A percentile compares a stretch with the other conserved stretches of the same genome.
phyloP scores from a whole-genome alignment of 2,797 vertebrate genomes.

The Acropternis orthonyx region DNA sequence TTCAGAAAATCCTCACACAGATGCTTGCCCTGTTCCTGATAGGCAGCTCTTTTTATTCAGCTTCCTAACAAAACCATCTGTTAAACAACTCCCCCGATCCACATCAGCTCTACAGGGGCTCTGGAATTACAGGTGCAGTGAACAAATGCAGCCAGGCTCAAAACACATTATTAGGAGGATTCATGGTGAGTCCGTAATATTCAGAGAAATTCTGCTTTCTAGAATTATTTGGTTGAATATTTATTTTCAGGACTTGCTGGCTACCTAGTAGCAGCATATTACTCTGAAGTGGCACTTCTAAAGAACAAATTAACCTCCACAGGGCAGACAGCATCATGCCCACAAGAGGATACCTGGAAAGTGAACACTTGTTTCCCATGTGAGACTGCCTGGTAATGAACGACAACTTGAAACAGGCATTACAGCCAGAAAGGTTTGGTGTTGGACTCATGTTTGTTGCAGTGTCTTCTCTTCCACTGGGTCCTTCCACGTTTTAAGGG shows the following conservation, averaged over 20 bases:
- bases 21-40: not conserved
- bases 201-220: conserved; percentile 13
- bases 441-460: not conserved
- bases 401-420: not conserved
- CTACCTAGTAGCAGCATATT: not conserved
- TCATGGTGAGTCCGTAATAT: not conserved
- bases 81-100: conserved; percentile 40
- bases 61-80: conserved; percentile 37
- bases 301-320: conserved; percentile 4
- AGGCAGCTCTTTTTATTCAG: conserved; percentile 6
- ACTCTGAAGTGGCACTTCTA: not conserved
- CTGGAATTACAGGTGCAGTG: not conserved
- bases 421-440: not conserved
- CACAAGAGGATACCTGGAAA: conserved; percentile 21
- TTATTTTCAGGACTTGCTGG: not conserved
- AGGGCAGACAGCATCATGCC: not conserved
- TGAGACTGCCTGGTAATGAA: not conserved
- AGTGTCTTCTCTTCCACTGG: not conserved
- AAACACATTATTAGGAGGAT: conserved; percentile 20
- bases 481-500: not conserved
- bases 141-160: conserved; percentile 6
- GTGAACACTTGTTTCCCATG: not conserved
- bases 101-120: conserved; percentile 35
- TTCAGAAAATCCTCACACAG: not conserved
- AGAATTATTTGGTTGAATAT: not conserved